Evolutionary conservation across 2,113 vertebrate species (phyloP), one percentile per base, ranked within the genome.

Genomic region (Sitta europaea): DNA sequence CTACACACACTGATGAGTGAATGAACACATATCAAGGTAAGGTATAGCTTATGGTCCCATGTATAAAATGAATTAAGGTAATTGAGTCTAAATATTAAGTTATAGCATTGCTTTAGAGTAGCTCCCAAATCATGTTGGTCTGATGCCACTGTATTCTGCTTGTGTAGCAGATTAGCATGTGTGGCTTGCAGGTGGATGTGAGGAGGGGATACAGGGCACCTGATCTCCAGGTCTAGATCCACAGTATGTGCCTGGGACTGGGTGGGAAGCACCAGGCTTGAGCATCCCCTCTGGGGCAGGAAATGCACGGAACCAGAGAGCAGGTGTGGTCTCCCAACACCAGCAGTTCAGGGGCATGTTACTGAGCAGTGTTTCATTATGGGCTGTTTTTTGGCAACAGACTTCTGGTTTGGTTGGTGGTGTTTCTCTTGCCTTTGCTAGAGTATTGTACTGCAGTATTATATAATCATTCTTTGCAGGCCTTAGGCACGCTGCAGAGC

Each of bases 191-290:
- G 10, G 17, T 79, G 36, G 53, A 63, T 72, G 48, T 11, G n/a
- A 75, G 59, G 21, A 50, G 18, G 27, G 27, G 6, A 10, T 0
- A 47, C 51, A 78, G 10, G 19, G 10, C 28, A 48, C 6, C 31
- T 48, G 21, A 66, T 55, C 10, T 62, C 63, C 4, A 13, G 25
- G 40, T 3, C 35, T 42, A 48, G 19, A 25, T 54, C 5, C 0
- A 1, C 3, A n/a, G 36, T 1, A 5, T 0, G 9, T 70, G 51
- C 31, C 43, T 13, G 10, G 45, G 24, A 23, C 16, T 86, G 54
- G 53, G 28, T 83, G 62, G n/a, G 71, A 35, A 35, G 35, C 36
- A 51, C 66, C 8, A 40, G 23, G 33, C 9, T 67, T 47, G 24
- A 18, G 6, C 6, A 63, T 53, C 8, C 20, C 20, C 18, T 17